Base-by-base conservation (phyloP, 2,113 vertebrate genomes). In the Setophaga coronata region DNA sequence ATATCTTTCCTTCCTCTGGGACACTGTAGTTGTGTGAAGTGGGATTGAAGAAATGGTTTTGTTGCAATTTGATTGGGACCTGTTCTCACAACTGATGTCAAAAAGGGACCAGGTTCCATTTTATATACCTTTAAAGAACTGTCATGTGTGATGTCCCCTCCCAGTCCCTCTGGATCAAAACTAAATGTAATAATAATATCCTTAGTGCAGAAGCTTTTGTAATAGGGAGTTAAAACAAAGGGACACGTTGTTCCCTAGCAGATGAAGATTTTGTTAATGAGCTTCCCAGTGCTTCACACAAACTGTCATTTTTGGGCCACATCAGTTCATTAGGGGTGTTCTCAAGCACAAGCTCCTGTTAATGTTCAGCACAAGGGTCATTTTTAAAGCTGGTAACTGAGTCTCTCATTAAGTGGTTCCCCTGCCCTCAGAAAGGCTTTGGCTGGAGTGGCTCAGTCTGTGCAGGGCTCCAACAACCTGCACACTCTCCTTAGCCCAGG, bases 401-500 rank as follows among this genome's bases (percentile, higher is more conserved):
- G 15, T 19, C 3, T 36, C 40, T 72, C 36, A 38, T 31, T 6
- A 50, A 47, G 26, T 18, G 6, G 5, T 45, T 85, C 25, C 31
- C 40, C 7, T 34, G 19, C 36, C 16, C 38, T 42, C n/a, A n/a
- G 12, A 23, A 38, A 12, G 26, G 31, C n/a, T 82, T 53, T 56
- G n/a, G 33, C 45, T 18, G 7, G 43, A 66, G 43, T 23, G 21
- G 40, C 6, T 50, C 43, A 43, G 31, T 33, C 16, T 26, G 2
- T 2, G 3, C 43, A 34, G 34, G 51, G 38, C 51, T 62, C 21
- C 18, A 34, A 2, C 4, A 16, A 53, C 14, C 14, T 16, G 10
- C 8, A 18, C 4, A 0, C 17, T 53, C 38, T 71, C 33, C 18
- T 2, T 3, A 6, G 10, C 14, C 9, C 50, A 29, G 17, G 9